Conservation (phyloP, 2,113 vertebrate species). For the Nansenia antarctica region DNA sequence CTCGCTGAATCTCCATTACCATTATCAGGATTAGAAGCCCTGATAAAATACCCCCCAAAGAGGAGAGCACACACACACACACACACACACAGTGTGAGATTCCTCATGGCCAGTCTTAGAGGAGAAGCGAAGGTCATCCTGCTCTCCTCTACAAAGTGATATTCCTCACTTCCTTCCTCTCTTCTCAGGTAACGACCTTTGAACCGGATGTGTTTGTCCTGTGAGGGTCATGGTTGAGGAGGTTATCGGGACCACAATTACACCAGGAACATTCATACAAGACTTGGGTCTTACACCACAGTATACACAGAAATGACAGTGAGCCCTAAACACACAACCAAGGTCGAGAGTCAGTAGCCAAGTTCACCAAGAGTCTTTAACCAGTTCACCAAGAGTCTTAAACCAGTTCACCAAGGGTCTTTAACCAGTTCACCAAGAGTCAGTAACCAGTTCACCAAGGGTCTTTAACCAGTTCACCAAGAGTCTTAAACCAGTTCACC, state of each 20-base stretch:
- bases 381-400: too few relatives aligned
- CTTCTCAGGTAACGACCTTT: not conserved
- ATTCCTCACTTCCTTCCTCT: not conserved
- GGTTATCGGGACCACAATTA: not conserved
- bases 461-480: too few relatives aligned
- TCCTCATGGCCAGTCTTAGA: not conserved
- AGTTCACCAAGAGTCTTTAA: too few relatives aligned
- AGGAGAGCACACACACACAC: not conserved
- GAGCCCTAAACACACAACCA: too few relatives aligned
- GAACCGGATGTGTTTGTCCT: not conserved
- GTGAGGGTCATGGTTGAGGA: not conserved
- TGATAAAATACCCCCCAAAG: conserved; percentile 18
- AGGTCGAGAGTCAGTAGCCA: too few relatives aligned
- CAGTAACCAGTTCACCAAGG: too few relatives aligned
- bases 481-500: too few relatives aligned
- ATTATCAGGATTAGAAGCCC: conserved; percentile 23
- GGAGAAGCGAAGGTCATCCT: not conserved
- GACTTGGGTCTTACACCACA: too few relatives aligned
- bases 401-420: too few relatives aligned
- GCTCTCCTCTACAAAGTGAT: not conserved
- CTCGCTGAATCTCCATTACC: conserved; percentile 32
- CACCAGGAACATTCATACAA: not conserved
- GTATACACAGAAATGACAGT: too few relatives aligned
- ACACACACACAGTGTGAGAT: not conserved
- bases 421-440: too few relatives aligned